phyloP scores from a whole-genome alignment of 30 jellyfish, hydroid and myxozoan genomes.

The Pelagia noctiluca region DNA sequence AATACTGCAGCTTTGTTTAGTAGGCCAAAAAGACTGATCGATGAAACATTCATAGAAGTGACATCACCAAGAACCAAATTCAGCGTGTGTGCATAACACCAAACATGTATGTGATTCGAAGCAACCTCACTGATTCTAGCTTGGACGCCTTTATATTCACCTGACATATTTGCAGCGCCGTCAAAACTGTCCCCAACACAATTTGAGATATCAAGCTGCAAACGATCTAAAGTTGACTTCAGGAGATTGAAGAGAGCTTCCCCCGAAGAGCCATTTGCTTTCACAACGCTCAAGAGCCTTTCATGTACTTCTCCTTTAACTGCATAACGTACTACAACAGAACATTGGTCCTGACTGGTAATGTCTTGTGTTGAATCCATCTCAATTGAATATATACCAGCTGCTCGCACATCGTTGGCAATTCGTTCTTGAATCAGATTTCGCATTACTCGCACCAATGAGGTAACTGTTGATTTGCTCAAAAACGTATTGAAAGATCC shows the following conservation, averaged over 20 bases:
- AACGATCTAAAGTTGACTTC: conserved; percentile 37
- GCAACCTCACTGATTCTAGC: conserved; percentile 50
- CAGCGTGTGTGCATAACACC: conserved; percentile 50
- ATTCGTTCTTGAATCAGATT: conserved; percentile 11
- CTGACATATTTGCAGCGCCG: conserved; percentile 48
- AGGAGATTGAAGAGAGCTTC: conserved; percentile 30
- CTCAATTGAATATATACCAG: conserved; percentile 30
- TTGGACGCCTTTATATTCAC: conserved; percentile 48
- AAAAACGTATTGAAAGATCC: conserved; percentile 38
- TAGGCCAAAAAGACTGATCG: conserved; percentile 36
- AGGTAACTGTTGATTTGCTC: conserved; percentile 39
- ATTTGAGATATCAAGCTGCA: conserved; percentile 29
- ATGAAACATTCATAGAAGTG: conserved; percentile 30
- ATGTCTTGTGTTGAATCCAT: conserved; percentile 54
- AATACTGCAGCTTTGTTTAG: conserved; percentile 39
- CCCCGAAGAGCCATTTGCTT: conserved; percentile 40
- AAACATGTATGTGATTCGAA: conserved; percentile 44
- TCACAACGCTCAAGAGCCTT: conserved; percentile 60
- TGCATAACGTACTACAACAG: conserved; percentile 43
- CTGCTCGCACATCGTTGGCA: conserved; percentile 42
- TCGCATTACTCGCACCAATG: conserved; percentile 7
- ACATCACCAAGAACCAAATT: conserved; percentile 40
- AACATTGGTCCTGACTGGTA: conserved; percentile 43
- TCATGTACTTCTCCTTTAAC: conserved; percentile 25
- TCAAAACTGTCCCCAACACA: conserved; percentile 59